phyloP scores from a whole-genome alignment of 2,888 invertebrate species.

The Pogonocherus hispidulus region DNA sequence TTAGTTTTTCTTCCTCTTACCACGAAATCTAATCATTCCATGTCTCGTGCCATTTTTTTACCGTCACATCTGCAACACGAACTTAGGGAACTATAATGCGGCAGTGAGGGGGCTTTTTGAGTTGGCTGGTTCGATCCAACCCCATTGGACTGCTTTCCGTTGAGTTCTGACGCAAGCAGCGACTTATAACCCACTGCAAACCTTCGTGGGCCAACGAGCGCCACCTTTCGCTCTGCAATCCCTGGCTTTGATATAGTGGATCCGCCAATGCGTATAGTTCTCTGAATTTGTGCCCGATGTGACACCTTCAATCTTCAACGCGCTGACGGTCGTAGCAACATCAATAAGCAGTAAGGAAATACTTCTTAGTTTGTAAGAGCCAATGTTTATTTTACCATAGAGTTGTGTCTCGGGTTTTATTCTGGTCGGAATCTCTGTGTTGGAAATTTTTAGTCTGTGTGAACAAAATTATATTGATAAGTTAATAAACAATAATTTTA shows the following conservation, averaged over 20 bases:
- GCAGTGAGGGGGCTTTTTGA: too few species aligned
- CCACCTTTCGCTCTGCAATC: too few species aligned
- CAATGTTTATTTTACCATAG: constrained; percentile 40
- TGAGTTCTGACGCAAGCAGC: too few species aligned
- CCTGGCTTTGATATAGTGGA: too few species aligned
- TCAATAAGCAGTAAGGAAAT: constrained; percentile 12
- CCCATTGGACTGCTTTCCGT: too few species aligned
- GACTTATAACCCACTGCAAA: too few species aligned
- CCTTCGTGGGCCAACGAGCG: too few species aligned
- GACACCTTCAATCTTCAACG: constrained; percentile 15
- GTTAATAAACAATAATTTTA: constrained; percentile 40
- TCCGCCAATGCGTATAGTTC: too few species aligned
- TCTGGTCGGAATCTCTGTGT: constrained; percentile 30
- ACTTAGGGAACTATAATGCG: too few species aligned
- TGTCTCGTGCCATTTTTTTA: constrained; percentile 34
- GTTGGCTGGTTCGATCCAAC: too few species aligned
- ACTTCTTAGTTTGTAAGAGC: constrained; percentile 41
- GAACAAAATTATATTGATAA: constrained; percentile 35
- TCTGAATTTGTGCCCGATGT: too few species aligned
- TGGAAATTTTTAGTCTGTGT: constrained; percentile 36
- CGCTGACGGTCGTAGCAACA: constrained; percentile 40
- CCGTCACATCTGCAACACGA: too few species aligned
- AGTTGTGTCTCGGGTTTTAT: constrained; percentile 37
- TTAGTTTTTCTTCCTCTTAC: constrained; percentile 22
- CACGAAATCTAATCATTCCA: constrained; percentile 30